A percentile compares a stretch with the other conserved stretches of the same genome.
Evolutionary conservation across 2,113 vertebrate genomes (phyloP).

Genomic region (Noturus placidus): DNA sequence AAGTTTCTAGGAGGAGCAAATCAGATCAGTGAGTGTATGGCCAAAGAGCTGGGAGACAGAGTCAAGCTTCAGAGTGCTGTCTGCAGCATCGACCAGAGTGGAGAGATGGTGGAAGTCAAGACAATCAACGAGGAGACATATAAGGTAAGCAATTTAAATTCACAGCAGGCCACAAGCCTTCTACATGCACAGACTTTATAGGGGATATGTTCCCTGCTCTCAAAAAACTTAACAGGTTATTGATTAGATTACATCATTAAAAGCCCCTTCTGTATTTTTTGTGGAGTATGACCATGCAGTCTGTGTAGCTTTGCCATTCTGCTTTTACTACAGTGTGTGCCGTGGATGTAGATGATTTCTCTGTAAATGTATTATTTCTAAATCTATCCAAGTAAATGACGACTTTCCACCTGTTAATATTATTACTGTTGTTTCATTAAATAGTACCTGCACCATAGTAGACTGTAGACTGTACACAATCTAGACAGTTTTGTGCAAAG

Average conservation of each 20-base stretch:
- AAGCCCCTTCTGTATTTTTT: neutral
- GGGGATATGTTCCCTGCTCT: neutral
- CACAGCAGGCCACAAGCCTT: neutral
- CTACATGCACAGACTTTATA: neutral
- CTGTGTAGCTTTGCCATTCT: neutral
- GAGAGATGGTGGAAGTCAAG: slow-evolving; percentile 80
- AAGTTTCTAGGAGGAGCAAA: slow-evolving; percentile 91
- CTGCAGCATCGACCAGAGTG: slow-evolving; percentile 79
- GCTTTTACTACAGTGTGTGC: neutral
- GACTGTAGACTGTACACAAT: neutral
- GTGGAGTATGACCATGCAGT: neutral
- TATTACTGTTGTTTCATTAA: neutral
- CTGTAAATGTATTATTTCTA: neutral
- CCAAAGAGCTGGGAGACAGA: slow-evolving; percentile 76
- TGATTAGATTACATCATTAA: neutral
- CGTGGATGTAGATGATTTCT: neutral
- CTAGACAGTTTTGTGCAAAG: neutral
- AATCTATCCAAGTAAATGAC: neutral
- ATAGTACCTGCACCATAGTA: neutral
- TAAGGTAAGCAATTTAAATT: slow-evolving; percentile 67
- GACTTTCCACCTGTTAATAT: neutral
- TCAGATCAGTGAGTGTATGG: slow-evolving; percentile 89
- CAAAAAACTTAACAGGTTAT: too few relatives aligned
- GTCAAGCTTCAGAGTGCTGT: slow-evolving; percentile 88
- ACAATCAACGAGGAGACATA: slow-evolving; percentile 83